Evolutionary conservation across 2,113 vertebrate genomes (phyloP).

Genomic region (Zingel zingel): DNA sequence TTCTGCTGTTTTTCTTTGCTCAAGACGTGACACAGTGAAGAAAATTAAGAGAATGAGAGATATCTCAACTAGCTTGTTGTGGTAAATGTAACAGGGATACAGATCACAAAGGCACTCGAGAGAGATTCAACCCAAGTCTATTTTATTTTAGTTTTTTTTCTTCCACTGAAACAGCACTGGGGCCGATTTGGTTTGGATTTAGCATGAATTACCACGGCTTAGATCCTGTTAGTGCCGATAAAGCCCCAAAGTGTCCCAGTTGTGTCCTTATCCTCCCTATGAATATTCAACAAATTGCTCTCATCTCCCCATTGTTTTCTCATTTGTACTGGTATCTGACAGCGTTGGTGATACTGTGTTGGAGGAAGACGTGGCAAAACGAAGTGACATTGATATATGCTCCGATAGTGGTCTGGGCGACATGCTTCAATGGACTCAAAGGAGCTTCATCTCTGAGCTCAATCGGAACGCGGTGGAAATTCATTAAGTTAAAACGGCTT

Average conservation of each 20-base stretch:
- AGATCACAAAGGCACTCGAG: constrained; percentile 65
- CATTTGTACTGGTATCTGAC: constrained; percentile 79
- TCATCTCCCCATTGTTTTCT: constrained; percentile 79
- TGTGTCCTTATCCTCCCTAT: constrained; percentile 78
- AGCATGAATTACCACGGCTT: constrained; percentile 81
- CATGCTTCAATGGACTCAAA: constrained; percentile 70
- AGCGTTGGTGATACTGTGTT: constrained; percentile 65
- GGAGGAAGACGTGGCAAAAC: constrained; percentile 69
- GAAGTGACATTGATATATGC: constrained; percentile 79
- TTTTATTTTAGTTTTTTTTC: constrained; percentile 45
- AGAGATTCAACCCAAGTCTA: constrained; percentile 68
- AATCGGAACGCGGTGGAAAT: constrained; percentile 72
- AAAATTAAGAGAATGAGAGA: constrained; percentile 61
- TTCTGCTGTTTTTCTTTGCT: constrained; percentile 60
- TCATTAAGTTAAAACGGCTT: constrained; percentile 77
- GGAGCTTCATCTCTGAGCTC: constrained; percentile 64
- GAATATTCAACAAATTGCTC: constrained; percentile 82
- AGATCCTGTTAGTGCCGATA: constrained; percentile 81
- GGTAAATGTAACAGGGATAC: constrained; percentile 68
- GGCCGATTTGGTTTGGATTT: constrained; percentile 78
- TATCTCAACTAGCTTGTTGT: constrained; percentile 71
- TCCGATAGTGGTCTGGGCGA: constrained; percentile 62
- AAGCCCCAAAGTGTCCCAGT: constrained; percentile 80
- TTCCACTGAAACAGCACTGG: constrained; percentile 53
- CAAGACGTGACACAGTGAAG: constrained; percentile 21